A percentile compares a stretch with the other conserved stretches of the same genome.
Conservation (phyloP, 2,888 invertebrate genomes). For the Mongoloraphidia duomilia region DNA sequence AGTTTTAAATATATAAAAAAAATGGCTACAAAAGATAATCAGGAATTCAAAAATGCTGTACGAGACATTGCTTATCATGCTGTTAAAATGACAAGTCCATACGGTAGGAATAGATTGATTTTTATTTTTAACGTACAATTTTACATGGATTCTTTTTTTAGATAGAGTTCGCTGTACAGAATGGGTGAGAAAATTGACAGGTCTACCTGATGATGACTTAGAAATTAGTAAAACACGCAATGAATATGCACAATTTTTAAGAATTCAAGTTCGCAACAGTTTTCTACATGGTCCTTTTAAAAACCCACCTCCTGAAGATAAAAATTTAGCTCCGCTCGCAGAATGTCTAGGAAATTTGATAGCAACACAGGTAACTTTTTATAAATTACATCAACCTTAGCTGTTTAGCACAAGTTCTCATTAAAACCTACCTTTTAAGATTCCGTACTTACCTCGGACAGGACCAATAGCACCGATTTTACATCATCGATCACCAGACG, state of each 20-base stretch:
- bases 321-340: constrained; percentile 28
- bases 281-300: constrained; percentile 34
- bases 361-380: constrained; percentile 20
- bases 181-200: constrained; percentile 34
- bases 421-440: constrained; percentile 16
- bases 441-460: constrained; percentile 32
- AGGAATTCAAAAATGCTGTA: constrained; percentile 28
- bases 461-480: constrained; percentile 37
- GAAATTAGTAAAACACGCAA: constrained; percentile 32
- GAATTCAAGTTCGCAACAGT: constrained; percentile 33
- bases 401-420: neutral
- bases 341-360: constrained; percentile 33
- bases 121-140: neutral
- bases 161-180: constrained; percentile 38
- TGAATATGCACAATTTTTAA: constrained; percentile 35
- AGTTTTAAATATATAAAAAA: neutral
- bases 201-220: constrained; percentile 29
- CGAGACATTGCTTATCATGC: constrained; percentile 26
- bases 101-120: constrained; percentile 20
- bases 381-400: neutral
- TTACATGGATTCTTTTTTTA: constrained; percentile 13
- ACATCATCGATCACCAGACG: constrained; percentile 36
- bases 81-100: constrained; percentile 24
- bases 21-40: constrained; percentile 27
- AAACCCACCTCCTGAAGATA: constrained; percentile 29